Evolutionary conservation across 2,797 vertebrate species (phyloP), one percentile per base, ranked within the genome.

Genomic region (Taeniopygia guttata): DNA sequence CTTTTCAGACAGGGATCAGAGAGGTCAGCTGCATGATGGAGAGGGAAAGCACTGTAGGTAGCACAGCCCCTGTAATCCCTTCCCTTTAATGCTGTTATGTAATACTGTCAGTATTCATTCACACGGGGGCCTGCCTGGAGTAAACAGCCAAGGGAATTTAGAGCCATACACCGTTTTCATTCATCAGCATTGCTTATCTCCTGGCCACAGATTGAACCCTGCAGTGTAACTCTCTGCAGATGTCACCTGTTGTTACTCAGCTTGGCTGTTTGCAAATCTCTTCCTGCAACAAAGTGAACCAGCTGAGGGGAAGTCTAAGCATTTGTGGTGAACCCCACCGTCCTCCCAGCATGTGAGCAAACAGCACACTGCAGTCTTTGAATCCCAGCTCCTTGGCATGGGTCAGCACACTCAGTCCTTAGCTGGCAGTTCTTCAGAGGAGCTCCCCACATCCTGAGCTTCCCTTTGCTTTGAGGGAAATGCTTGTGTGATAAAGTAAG

Each of bases 41-140:
- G 74, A 75, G 62, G 75, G 85, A 85, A 91, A 78, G 80, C 76
- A 56, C 69, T 78, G 66, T 83, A 92, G 96, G 94, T 96, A 82
- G 91, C 81, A 74, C 43, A 86, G 84, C 43, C 34, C 45, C 0
- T 91, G 67, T 94, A 95, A 96, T 96, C 93, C 80, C 84, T 89
- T 85, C 58, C 17, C 19, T 94, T 82, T 95, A 96, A 92, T 91
- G 91, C 91, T 88, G 84, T 96, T 96, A 72, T 62, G 87, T 96
- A 96, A 96, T 92, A 92, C 55, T 85, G 84, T 90, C 75, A 90
- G 66, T 55, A 86, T 92, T 96, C 93, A 89, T 96, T 96, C 87
- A 15, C 60, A 55, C 69, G 0, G 2, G 56, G 75, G 74, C 74
- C 72, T 62, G 67, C 45, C 52, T 89, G 69, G 82, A 91, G 67